Percentiles rank a stretch among this genome's conserved stretches.
These are phyloP conservation scores for Tapera naevia DNA, from an alignment of 2,797 vertebrate genomes.

Conservation along the genomic window DNA sequence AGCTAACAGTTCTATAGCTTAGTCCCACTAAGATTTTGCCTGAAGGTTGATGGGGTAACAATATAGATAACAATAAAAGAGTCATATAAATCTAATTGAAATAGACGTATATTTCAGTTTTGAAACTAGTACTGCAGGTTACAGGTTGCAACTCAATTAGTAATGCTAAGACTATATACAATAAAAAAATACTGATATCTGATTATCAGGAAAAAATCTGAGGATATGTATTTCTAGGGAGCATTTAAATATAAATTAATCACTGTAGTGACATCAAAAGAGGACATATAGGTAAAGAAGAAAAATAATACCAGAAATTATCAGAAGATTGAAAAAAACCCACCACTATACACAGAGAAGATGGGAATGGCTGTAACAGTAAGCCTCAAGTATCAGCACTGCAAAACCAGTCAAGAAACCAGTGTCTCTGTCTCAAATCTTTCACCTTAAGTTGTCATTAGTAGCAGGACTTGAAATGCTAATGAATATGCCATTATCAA, in stretches of 20 bases:
- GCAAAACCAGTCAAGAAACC: not conserved
- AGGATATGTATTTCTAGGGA: not conserved
- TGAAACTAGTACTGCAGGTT: not conserved
- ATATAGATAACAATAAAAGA: not conserved
- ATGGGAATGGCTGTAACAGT: not conserved
- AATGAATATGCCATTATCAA: not conserved
- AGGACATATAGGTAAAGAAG: fast-evolving
- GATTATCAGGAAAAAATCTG: not conserved
- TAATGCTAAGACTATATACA: not conserved
- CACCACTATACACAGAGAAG: not conserved
- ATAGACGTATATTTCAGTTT: not conserved
- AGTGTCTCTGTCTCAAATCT: not conserved
- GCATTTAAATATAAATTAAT: not conserved
- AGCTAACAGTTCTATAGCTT: not conserved
- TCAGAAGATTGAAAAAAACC: not conserved
- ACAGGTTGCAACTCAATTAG: not conserved
- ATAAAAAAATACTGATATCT: not conserved
- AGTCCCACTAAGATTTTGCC: not conserved
- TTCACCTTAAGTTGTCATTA: not conserved
- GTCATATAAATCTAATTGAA: not conserved
- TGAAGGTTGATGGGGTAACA: not conserved
- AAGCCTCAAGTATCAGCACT: not conserved
- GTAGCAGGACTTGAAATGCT: not conserved
- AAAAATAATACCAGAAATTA: not conserved
- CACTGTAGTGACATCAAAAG: not conserved